Evolutionary conservation across 2,888 invertebrate genomes (phyloP).

Genomic region (Endomychus coccineus): DNA sequence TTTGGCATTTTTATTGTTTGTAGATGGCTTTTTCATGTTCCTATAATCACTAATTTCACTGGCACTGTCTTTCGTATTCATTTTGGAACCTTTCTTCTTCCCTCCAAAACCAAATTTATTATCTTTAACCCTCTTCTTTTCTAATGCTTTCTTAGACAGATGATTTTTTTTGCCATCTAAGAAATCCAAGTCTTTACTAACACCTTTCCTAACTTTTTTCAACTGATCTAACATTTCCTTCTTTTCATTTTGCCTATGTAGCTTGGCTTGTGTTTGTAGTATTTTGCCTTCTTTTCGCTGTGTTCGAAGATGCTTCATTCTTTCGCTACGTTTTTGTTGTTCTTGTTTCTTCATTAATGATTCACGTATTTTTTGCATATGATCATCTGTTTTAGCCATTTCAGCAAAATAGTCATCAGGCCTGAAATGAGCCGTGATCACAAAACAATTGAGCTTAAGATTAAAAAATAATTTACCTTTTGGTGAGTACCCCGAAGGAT

Average conservation of each 20-base stretch:
- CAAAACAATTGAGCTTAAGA: background rate
- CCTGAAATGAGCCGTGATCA: slow-evolving; percentile 43
- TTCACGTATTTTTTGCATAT: slow-evolving; percentile 92
- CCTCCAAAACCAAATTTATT: slow-evolving; percentile 93
- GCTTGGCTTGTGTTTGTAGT: slow-evolving; percentile 70
- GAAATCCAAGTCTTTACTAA: slow-evolving; percentile 71
- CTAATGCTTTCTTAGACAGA: slow-evolving; percentile 35
- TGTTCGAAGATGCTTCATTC: slow-evolving; percentile 79
- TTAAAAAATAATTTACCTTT: slow-evolving; percentile 44
- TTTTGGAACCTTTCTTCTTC: slow-evolving; percentile 83
- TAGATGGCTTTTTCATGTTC: slow-evolving; percentile 35
- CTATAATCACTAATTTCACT: slow-evolving; percentile 56
- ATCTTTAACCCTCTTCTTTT: slow-evolving; percentile 64
- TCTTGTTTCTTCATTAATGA: slow-evolving; percentile 78
- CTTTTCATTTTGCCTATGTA: slow-evolving; percentile 85
- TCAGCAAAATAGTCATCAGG: slow-evolving; percentile 98
- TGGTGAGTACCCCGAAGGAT: slow-evolving; percentile 66
- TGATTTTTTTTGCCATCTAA: slow-evolving; percentile 52
- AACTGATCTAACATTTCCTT: slow-evolving; percentile 86
- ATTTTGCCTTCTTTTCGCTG: slow-evolving; percentile 91
- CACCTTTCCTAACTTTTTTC: slow-evolving; percentile 86
- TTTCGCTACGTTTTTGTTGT: slow-evolving; percentile 79
- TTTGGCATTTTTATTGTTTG: slow-evolving; percentile 21
- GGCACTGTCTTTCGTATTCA: slow-evolving; percentile 76
- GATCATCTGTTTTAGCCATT: slow-evolving; percentile 95